phyloP scores from a whole-genome alignment of 2,888 invertebrate genomes.

The Neocrepidodera transversa region DNA sequence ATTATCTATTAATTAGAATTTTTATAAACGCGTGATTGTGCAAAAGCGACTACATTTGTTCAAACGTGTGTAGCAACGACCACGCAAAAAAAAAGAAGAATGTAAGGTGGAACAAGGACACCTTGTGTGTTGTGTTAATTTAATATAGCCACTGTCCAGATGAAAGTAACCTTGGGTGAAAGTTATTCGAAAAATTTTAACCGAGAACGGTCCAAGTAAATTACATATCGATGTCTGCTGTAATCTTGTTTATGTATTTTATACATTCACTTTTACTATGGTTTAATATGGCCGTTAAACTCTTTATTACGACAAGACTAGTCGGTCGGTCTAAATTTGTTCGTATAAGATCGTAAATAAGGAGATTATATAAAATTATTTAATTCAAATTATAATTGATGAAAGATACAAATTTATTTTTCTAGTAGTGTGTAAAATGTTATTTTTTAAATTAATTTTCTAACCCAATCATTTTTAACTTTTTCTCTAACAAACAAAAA shows the following conservation, averaged over 20 bases:
- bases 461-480: too few species aligned
- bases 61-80: conserved; percentile 12
- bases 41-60: not conserved
- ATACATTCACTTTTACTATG: conserved; percentile 10
- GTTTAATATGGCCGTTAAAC: conserved; percentile 6
- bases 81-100: conserved; percentile 10
- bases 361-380: too few species aligned
- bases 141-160: conserved; percentile 32
- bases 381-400: too few species aligned
- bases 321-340: too few species aligned
- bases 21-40: not conserved
- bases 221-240: conserved; percentile 19
- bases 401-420: too few species aligned
- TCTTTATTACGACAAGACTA: conserved; percentile 6
- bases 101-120: conserved; percentile 16
- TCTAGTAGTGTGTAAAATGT: too few species aligned
- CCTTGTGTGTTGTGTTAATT: conserved; percentile 27
- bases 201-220: conserved; percentile 27
- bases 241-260: conserved; percentile 19
- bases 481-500: too few species aligned
- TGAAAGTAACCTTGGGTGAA: conserved; percentile 41
- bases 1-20: not conserved
- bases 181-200: conserved; percentile 34
- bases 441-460: too few species aligned
- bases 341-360: too few species aligned